phyloP scores from a whole-genome alignment of 2,888 invertebrate species.

The Dysmachus trigonus region DNA sequence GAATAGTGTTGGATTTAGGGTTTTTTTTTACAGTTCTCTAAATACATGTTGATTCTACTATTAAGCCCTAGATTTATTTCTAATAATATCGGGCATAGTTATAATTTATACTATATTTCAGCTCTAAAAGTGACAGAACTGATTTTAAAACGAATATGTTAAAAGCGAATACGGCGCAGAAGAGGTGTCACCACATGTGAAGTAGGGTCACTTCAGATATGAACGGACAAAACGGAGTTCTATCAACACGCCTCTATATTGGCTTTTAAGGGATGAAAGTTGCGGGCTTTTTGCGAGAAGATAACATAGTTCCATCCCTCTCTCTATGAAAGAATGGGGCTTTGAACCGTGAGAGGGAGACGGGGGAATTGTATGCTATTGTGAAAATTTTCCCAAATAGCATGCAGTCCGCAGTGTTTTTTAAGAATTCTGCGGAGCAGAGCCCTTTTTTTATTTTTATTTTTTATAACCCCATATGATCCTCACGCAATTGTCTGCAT shows the following conservation, averaged over 20 bases:
- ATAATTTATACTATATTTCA: not conserved
- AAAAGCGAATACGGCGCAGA: not conserved
- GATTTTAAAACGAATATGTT: not conserved
- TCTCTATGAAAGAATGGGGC: not conserved
- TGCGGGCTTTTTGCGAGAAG: not conserved
- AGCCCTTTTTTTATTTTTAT: not conserved
- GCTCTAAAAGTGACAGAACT: not conserved
- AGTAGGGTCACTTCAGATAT: not conserved
- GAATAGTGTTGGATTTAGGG: not conserved
- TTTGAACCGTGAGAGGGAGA: not conserved
- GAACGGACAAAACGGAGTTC: not conserved
- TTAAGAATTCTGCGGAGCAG: not conserved
- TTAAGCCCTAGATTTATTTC: not conserved
- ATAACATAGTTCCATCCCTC: not conserved
- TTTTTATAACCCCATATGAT: not conserved
- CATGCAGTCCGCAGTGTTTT: not conserved
- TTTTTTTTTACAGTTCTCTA: not conserved
- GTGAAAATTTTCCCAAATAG: not conserved
- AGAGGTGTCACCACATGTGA: not conserved
- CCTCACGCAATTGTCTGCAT: not conserved
- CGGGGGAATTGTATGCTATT: not conserved
- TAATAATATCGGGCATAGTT: not conserved
- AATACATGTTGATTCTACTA: not conserved
- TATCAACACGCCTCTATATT: not conserved
- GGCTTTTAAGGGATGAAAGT: not conserved